Base-by-base conservation (phyloP, 2,113 vertebrate genomes). In the Egretta garzetta region DNA sequence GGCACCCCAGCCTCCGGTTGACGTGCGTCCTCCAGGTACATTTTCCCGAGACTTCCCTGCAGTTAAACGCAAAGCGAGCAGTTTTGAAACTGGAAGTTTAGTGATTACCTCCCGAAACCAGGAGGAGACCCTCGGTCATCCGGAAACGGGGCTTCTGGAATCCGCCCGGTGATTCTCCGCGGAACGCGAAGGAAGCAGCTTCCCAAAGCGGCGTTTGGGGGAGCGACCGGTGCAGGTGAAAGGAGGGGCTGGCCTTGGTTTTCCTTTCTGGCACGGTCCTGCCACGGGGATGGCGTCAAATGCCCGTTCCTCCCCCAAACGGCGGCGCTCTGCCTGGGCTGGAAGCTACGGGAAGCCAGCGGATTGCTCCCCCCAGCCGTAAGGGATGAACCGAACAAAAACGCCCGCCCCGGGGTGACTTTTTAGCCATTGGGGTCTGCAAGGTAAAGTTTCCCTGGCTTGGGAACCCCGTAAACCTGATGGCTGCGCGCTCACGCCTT, bases 141-240 rank as follows among this genome's bases (percentile, higher is more conserved):
- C 47, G 9, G 21, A 21, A 24, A 8, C 3, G 2, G 7, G 10
- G 14, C 30, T 39, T 39, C 14, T 6, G 17, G 41, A 43, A 43
- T 32, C 60, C 11, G 0, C 1, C 0, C 18, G 6, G 49, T 4
- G 6, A 9, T 66, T 39, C 32, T 39, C 23, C 4, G 2, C 8
- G 6, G 21, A 20, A 5, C 8, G 24, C 4, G 6, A 18, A 52
- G 67, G 80, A 72, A 24, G 23, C 35, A 18, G 7, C 59, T 62
- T 62, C 59, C n/a, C n/a, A 18, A 23, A 37, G 16, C 12, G 15
- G 47, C 3, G 43, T 45, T 33, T 6, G 14, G 26, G 14, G 26
- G 37, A 50, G 33, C 22, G 2, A 41, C 4, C 3, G 10, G 35
- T 12, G 26, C 37, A 8, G 41, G 58, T 37, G 59, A 64, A 55